Base-by-base conservation (phyloP, 2,797 vertebrate species). In the Ispidina picta region DNA sequence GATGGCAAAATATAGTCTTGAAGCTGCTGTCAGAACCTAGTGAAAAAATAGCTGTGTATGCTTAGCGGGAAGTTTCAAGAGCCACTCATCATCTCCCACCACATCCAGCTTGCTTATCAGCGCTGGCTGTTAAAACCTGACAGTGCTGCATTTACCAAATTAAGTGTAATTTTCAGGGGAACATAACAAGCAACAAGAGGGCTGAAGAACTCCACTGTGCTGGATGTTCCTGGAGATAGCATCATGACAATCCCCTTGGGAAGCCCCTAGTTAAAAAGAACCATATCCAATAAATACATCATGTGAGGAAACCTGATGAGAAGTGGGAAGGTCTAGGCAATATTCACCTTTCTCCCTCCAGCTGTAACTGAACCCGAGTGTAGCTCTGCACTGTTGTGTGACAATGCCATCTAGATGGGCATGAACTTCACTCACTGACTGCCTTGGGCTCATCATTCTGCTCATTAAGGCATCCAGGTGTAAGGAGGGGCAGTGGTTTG, bases 201-300 rank as follows among this genome's bases (percentile, higher is more conserved):
- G 95, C 97, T 98, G 60, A 98, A 98, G 73, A 98, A 83, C 82
- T 98, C 22, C 23, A 94, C 97, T 9, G 95, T 97, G 66, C 97
- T 97, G 89, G 97, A 98, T 97, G 89, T 97, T 98, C 96, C 97
- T 98, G 55, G 97, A 98, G 91, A 97, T 95, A 46, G 97, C 96
- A 15, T 97, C 97, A 4, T 97, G 95, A 39, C 94, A 97, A 54
- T 97, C 87, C 90, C 98, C 23, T 97, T 97, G 41, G 97, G 28
- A 97, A 12, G 97, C 97, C 37, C 95, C 76, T 97, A 87, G 80
- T 96, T 95, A 96, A 98, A 97, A 59, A 98, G 96, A 92, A 97
- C 86, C 59, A 97, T 89, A 39, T 96, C 94, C 83, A 98, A 97
- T 31, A 98, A 83, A 79, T 84, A 95, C 7, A 12, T 71, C 46